phyloP scores from a whole-genome alignment of 2,888 invertebrate species.

The Nephrocerus scutellatus region DNA sequence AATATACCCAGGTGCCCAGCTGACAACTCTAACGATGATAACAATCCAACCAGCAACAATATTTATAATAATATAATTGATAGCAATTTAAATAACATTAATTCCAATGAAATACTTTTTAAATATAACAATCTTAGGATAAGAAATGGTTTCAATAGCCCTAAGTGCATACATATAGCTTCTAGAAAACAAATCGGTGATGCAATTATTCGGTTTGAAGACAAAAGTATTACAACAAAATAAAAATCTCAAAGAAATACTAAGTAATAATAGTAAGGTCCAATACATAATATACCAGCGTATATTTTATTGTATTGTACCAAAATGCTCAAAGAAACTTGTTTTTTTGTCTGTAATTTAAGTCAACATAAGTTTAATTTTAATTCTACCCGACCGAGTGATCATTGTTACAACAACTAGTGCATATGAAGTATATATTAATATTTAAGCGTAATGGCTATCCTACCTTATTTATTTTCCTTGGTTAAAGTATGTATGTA shows the following conservation, averaged over 20 bases:
- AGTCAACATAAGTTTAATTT: no score
- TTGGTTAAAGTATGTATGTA: no score
- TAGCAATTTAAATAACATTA: constrained; percentile 17
- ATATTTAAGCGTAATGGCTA: no score
- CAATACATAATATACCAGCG: no score
- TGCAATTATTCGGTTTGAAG: constrained; percentile 46
- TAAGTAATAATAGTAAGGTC: no score
- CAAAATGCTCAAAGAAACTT: no score
- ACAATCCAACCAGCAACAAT: constrained; percentile 10
- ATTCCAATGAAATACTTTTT: constrained; percentile 24
- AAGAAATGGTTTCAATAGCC: constrained; percentile 23
- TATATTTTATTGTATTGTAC: no score
- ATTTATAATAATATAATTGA: constrained; percentile 9
- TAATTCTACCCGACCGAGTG: no score
- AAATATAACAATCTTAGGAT: constrained; percentile 23
- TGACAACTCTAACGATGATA: constrained; percentile 11
- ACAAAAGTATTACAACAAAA: constrained; percentile 41
- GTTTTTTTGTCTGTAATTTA: no score
- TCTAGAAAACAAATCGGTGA: constrained; percentile 49
- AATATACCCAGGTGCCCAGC: constrained; percentile 30
- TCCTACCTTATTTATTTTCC: no score
- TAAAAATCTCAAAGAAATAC: constrained; percentile 25
- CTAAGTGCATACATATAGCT: constrained; percentile 50
- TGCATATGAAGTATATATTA: no score
- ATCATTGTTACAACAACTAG: no score